These are phyloP conservation scores for Pogonophryne albipinna DNA, from an alignment of 2,797 vertebrate species.

Conservation along the genomic window DNA sequence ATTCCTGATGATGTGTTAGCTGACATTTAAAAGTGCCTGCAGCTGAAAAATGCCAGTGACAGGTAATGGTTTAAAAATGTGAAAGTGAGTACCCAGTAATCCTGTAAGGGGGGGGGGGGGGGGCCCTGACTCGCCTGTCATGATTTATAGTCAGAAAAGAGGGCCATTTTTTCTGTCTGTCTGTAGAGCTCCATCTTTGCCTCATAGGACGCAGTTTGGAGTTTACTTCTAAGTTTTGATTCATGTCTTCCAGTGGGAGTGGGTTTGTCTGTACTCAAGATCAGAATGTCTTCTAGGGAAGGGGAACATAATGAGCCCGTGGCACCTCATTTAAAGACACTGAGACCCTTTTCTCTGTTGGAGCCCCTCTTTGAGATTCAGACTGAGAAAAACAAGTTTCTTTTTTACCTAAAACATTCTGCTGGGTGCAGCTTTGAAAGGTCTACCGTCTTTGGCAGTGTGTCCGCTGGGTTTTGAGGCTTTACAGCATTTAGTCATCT, in stretches of 20 bases:
- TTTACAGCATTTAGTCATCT: conserved; percentile 71
- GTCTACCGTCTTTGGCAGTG: conserved; percentile 2
- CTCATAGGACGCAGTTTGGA: conserved; percentile 22
- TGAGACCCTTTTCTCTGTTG: conserved; percentile 2
- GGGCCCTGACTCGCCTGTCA: background rate
- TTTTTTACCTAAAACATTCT: conserved; percentile 20
- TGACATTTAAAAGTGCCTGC: conserved; percentile 9
- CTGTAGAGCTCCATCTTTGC: background rate
- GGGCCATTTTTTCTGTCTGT: conserved; percentile 4
- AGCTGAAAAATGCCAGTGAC: conserved; percentile 5
- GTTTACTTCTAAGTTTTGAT: conserved; percentile 31
- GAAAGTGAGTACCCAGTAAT: conserved; percentile 20
- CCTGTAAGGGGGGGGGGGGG: background rate
- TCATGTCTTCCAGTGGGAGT: conserved; percentile 35
- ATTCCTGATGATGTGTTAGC: background rate
- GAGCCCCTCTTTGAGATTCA: conserved; percentile 1
- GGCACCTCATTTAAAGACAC: conserved; percentile 25
- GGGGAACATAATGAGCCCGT: conserved; percentile 9
- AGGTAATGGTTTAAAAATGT: conserved; percentile 1
- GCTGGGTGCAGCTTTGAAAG: conserved; percentile 23
- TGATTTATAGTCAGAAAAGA: conserved; percentile 16
- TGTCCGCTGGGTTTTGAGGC: conserved; percentile 58
- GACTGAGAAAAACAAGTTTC: background rate
- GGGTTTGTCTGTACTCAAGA: background rate
- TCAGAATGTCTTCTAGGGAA: conserved; percentile 6